phyloP scores from a whole-genome alignment of 2,113 vertebrate genomes.

The Dasyurus viverrinus region DNA sequence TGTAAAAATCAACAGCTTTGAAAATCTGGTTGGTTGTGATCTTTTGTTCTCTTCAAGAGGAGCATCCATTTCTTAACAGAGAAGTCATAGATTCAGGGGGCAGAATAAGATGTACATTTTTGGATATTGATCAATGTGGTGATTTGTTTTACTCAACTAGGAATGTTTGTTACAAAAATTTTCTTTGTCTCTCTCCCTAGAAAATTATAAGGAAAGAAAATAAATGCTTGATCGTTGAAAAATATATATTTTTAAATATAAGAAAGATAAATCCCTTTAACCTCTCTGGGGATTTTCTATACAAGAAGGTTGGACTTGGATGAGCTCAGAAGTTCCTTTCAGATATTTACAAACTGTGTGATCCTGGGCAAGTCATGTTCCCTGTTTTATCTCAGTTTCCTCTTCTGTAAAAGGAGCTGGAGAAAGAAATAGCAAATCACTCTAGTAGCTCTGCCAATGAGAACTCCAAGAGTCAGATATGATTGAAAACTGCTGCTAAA shows the following conservation, averaged over 20 bases:
- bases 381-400: background rate
- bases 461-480: background rate
- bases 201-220: too few species aligned
- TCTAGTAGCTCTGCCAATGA: background rate
- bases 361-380: background rate
- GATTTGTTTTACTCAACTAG: background rate
- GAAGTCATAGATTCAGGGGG: background rate
- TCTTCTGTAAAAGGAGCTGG: background rate
- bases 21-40: background rate
- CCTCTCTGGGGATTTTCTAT: background rate
- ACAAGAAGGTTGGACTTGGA: background rate
- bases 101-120: background rate
- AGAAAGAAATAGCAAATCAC: background rate
- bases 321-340: background rate
- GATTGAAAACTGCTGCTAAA: background rate
- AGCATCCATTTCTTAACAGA: background rate
- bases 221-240: background rate
- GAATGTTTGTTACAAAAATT: background rate
- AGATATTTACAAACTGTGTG: background rate
- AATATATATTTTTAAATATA: background rate
- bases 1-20: background rate
- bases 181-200: background rate
- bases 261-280: background rate
- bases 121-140: background rate
- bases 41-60: too few species aligned